These are phyloP conservation scores for Mormyrops boulengeri DNA, from an alignment of 2,797 vertebrate genomes.

Conservation along the genomic window DNA sequence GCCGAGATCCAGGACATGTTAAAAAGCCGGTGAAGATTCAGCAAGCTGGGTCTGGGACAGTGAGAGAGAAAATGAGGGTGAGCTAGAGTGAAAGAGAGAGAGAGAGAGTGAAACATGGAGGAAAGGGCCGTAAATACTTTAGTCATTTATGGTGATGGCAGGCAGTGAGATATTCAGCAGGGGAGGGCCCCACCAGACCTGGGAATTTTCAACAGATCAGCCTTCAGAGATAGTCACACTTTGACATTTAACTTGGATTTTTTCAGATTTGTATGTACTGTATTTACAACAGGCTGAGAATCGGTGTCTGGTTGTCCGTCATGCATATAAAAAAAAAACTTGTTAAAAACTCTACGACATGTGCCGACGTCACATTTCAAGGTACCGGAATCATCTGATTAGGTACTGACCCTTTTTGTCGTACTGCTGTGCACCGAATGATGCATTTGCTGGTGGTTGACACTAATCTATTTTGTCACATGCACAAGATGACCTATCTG, in stretches of 20 bases:
- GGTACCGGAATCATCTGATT: neutral
- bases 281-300: neutral
- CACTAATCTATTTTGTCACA: neutral
- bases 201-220: conserved; percentile 15
- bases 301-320: neutral
- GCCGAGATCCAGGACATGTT: neutral
- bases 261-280: neutral
- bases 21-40: neutral
- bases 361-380: neutral
- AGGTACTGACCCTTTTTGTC: neutral
- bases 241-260: conserved; percentile 9
- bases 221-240: neutral
- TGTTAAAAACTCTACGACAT: neutral
- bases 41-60: neutral
- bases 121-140: neutral
- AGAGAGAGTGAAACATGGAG: neutral
- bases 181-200: neutral
- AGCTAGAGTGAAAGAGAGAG: neutral
- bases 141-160: neutral
- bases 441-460: neutral
- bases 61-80: neutral
- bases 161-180: neutral
- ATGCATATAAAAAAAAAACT: neutral
- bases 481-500: neutral
- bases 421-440: neutral